These are phyloP conservation scores for Sinocyclocheilus anshuiensis DNA, from an alignment of 2,113 vertebrate genomes.

Conservation along the genomic window DNA sequence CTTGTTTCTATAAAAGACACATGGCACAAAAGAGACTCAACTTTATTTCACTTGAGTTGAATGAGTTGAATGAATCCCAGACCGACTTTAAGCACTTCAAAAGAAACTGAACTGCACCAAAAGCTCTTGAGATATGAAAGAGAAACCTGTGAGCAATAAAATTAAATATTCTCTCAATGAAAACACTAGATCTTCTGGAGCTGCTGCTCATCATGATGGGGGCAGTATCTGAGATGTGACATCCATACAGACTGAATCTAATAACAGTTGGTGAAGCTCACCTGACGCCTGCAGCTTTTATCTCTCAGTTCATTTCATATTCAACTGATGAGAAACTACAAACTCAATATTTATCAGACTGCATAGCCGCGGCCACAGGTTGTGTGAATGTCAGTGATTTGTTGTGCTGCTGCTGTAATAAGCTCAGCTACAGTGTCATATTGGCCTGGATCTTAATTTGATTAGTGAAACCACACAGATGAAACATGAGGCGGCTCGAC, in stretches of 20 bases:
- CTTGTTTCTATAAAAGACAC: neutral
- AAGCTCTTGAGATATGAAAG: neutral
- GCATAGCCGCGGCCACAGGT: neutral
- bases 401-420: conserved; percentile 35
- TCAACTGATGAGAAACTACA: neutral
- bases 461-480: conserved; percentile 32
- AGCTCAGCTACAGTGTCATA: conserved; percentile 23
- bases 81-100: neutral
- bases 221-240: neutral
- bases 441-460: conserved; percentile 13
- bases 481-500: conserved; percentile 1
- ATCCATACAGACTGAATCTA: neutral
- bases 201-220: neutral
- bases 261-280: neutral
- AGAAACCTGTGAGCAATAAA: neutral
- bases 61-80: neutral
- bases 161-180: neutral
- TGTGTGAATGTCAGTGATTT: conserved; percentile 11
- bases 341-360: conserved; percentile 11
- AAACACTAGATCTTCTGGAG: neutral
- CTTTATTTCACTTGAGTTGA: neutral
- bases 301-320: conserved; percentile 5
- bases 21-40: neutral
- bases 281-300: conserved; percentile 24
- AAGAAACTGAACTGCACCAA: neutral